Percentiles rank a stretch among this genome's conserved stretches.
These are phyloP conservation scores for Mus musculus DNA, from an alignment of 2,113 vertebrate species.

Conservation along the genomic window GRCm39 chr7:83209501-83210000, in stretches of 20 bases:
- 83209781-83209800: not conserved
- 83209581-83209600: not conserved
- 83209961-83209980: not conserved
- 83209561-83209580: not conserved
- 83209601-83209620: not conserved
- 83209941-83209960: not conserved
- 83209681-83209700: not conserved
- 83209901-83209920: not conserved
- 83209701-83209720: not conserved
- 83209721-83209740: not conserved
- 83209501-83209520: not conserved
- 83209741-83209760: not conserved
- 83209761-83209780: not conserved
- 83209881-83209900: not conserved
- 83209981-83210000: not conserved
- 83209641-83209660: not conserved
- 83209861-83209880: not conserved
- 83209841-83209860: not conserved
- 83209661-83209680: not conserved
- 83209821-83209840: not conserved
- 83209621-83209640: not conserved
- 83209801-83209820: not conserved
- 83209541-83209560: no score
- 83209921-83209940: not conserved
- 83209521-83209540: not conserved